Evolutionary conservation across 2,888 invertebrate genomes (phyloP).

Genomic region (Nymphalis urticae): DNA sequence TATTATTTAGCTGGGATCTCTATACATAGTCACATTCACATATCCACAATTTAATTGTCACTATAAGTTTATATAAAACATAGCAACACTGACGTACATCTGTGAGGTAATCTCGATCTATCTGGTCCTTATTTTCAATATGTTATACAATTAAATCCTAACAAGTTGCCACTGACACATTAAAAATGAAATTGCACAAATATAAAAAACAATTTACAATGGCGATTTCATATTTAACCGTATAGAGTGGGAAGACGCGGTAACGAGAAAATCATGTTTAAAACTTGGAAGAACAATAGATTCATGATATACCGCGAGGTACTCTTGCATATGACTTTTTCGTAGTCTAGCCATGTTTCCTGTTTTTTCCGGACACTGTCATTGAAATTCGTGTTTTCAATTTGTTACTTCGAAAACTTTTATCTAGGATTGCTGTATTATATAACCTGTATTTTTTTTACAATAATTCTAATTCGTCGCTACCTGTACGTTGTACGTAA

Average conservation of each 20-base stretch:
- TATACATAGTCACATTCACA: slow-evolving; percentile 25
- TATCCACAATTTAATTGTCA: slow-evolving; percentile 22
- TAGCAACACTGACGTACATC: slow-evolving; percentile 13
- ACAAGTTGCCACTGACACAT: neutral
- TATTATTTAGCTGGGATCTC: slow-evolving; percentile 38
- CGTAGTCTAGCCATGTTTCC: slow-evolving; percentile 23
- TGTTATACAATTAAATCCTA: neutral
- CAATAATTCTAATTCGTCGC: neutral
- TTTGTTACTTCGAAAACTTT: neutral
- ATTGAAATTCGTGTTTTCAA: no score
- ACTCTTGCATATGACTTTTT: slow-evolving; percentile 56
- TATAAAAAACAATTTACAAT: slow-evolving; percentile 20
- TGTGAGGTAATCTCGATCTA: slow-evolving; percentile 1
- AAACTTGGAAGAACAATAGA: slow-evolving; percentile 53
- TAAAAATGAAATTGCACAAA: slow-evolving; percentile 5
- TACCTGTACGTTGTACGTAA: neutral
- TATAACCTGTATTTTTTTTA: neutral
- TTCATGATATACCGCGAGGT: slow-evolving; percentile 44
- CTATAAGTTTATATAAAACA: slow-evolving; percentile 13
- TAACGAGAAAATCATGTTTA: slow-evolving; percentile 39
- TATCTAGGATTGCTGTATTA: neutral
- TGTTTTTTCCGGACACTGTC: slow-evolving; percentile 15
- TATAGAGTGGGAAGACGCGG: slow-evolving; percentile 18
- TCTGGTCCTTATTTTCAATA: neutral
- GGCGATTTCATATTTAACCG: slow-evolving; percentile 17